These are phyloP conservation scores for Drosophila takahashii DNA, from an alignment of 1,140 invertebrate species.

Conservation along the genomic window DNA sequence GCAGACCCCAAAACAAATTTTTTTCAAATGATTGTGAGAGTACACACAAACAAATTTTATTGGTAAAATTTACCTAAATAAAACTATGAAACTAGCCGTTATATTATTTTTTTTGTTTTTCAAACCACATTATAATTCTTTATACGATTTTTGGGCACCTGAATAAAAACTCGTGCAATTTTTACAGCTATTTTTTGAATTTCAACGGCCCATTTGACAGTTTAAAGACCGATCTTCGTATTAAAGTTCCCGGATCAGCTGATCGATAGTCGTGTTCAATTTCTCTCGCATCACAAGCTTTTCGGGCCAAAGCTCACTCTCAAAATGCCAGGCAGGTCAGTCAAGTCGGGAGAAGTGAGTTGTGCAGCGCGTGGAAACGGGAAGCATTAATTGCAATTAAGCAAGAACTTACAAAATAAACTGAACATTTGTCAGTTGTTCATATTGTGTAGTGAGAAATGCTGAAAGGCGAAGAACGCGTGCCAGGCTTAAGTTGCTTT, in stretches of 20 bases:
- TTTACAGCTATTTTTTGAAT: not conserved
- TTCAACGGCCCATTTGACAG: slow-evolving; percentile 9
- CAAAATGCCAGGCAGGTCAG: slow-evolving; percentile 1
- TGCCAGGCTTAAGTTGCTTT: slow-evolving; percentile 11
- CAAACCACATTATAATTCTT: too few relatives aligned
- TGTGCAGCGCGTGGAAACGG: not conserved
- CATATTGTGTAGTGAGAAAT: not conserved
- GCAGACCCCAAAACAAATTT: too few relatives aligned
- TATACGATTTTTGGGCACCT: too few relatives aligned
- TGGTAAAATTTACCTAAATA: too few relatives aligned
- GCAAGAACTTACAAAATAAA: not conserved
- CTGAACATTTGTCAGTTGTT: not conserved
- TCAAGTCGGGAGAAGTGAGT: not conserved
- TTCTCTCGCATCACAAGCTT: slow-evolving; percentile 5
- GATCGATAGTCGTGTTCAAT: not conserved
- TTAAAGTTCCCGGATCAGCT: slow-evolving; percentile 27
- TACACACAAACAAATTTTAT: too few relatives aligned
- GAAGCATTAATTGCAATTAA: slow-evolving; percentile 9
- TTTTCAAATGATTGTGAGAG: too few relatives aligned
- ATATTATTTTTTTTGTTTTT: too few relatives aligned
- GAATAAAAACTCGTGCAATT: too few relatives aligned
- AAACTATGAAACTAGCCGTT: too few relatives aligned
- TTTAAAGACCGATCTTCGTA: slow-evolving; percentile 8
- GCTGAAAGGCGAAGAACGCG: slow-evolving; percentile 6
- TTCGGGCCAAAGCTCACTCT: slow-evolving; percentile 28